These are phyloP conservation scores for Orbicella faveolata DNA, from an alignment of 64 coral and sea anemone species.

Conservation along the genomic window DNA sequence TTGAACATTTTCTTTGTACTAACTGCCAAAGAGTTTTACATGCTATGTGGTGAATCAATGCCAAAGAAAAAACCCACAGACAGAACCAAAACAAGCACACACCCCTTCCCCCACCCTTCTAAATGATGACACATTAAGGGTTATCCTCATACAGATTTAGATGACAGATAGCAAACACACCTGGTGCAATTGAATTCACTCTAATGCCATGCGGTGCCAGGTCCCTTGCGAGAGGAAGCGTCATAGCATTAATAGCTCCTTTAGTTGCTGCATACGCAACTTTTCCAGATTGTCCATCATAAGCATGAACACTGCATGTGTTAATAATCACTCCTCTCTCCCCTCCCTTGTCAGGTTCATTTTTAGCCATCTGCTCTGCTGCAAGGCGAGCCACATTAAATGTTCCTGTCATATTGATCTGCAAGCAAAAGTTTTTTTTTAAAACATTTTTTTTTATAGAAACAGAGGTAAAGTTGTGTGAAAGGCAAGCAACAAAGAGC, in stretches of 20 bases:
- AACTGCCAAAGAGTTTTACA: no score
- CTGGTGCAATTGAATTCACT: slow-evolving; percentile 81
- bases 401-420: slow-evolving; percentile 77
- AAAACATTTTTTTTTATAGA: no score
- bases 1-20: no score
- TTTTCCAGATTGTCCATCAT: slow-evolving; percentile 78
- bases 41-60: no score
- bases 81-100: no score
- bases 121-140: not conserved
- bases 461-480: no score
- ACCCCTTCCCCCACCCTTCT: no score
- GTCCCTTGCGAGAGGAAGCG: slow-evolving; percentile 72
- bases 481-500: no score
- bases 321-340: slow-evolving; percentile 89
- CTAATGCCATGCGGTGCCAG: slow-evolving; percentile 73
- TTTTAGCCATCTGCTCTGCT: slow-evolving; percentile 70
- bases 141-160: not conserved
- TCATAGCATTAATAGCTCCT: slow-evolving; percentile 84
- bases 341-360: slow-evolving; percentile 64
- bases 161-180: not conserved
- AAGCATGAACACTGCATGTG: slow-evolving; percentile 77
- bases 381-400: slow-evolving; percentile 83
- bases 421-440: slow-evolving; percentile 9
- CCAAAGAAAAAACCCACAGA: no score
- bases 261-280: slow-evolving; percentile 80